Evolutionary conservation across 2,888 invertebrate genomes (phyloP), one percentile per base, ranked within the genome.

Genomic region (Xestia sexstrigata): DNA sequence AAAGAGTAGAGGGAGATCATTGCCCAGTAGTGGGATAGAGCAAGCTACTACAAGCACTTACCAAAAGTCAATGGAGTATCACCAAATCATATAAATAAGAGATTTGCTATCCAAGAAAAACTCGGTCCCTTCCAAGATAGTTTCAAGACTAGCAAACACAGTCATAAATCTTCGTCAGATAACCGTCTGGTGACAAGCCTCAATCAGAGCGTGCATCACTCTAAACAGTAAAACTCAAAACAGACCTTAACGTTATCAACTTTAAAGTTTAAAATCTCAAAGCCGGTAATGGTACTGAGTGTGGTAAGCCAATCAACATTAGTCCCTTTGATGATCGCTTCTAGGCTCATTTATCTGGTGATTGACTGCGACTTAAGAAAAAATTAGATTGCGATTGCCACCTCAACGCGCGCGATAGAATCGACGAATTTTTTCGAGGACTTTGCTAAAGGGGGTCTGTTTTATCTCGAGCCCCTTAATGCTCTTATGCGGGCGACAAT

Each of bases 351-450:
- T 96, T 96, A 94, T 94, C 92, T 89, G 88, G 93, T 94, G 96
- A 96, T 96, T 95, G 96, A 95, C 94, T 94, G 94, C 88, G 91
- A 92, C 91, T 94, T 93, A 91, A 93, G 79, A 95, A 95, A 95
- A 96, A 96, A 96, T 93, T 95, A 92, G 95, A 96, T 96, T 96
- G 95, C 94, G 93, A 95, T 95, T 96, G 94, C 95, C 96, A 95
- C 96, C 95, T 95, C 94, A 91, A 93, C 92, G 91, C 92, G 89
- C 91, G 87, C 90, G 96, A 96, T 96, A 93, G 90, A 91, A 94
- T 96, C 96, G 95, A 91, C 91, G 92, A 93, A 91, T 95, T 96
- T 94, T 95, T 94, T 91, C 88, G 91, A 91, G 91, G 92, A 90
- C 90, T 88, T 92, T 91, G 90, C 95, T 96, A 96, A 96, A 96